Base-by-base conservation (phyloP, 2,888 invertebrate genomes). In the Apocheima hispidaria region DNA sequence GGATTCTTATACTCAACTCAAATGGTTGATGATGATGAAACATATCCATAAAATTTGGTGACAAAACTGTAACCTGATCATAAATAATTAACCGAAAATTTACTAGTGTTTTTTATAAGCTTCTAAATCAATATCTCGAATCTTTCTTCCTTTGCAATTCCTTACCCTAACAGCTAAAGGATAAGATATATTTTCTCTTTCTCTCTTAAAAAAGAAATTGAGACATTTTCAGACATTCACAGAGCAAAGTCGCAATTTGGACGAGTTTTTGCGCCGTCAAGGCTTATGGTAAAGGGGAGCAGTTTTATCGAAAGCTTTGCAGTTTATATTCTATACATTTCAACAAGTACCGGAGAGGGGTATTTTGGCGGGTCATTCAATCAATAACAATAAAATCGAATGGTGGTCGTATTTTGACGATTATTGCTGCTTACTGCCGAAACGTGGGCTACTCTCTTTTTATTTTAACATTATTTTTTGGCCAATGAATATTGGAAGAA, bases 311-410 rank as follows among this genome's bases (percentile, higher is more conserved):
- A 50, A 58, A 66, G 65, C 66, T 68, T 62, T 60, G 65, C 66
- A 60, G 63, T 68, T 70, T 70, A 67, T 69, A 68, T 65, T 62
- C 59, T 52, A 63, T 63, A 68, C 65, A 66, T 62, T 60, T 64
- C 66, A 61, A 65, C 63, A 70, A 66, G 66, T 65, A 65, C 61
- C 57, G 50, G 49, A 36, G 59, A 57, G 64, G 64, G 68, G 55
- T 63, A 64, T 62, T 64, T 61, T 53, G 53, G 54, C 55, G 56
- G 64, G 68, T 66, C 65, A 70, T 65, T 66, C 60, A 63, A 65
- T 70, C 70, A 70, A 68, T 70, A 70, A 70, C 68, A 70, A 55
- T 68, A 68, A 70, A 68, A 70, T 63, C 65, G 59, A 51, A 68
- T 68, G 61, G 66, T 53, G 58, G 40, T 66, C 56, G 52, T 65